These are phyloP conservation scores for Exocentrus adspersus DNA, from an alignment of 2,888 invertebrate genomes.

Conservation along the genomic window DNA sequence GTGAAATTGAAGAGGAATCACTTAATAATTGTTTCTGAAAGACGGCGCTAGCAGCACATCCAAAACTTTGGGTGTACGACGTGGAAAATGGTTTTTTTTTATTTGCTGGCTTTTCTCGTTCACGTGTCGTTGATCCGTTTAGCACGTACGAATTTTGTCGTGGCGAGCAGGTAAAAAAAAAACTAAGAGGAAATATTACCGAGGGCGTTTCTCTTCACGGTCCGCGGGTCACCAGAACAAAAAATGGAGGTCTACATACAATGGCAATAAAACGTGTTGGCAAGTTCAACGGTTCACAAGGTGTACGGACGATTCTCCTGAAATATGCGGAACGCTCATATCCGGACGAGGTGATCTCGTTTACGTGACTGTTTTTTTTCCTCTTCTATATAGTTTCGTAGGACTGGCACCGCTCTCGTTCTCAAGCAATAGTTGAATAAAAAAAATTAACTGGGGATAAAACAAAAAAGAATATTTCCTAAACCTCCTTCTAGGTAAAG, in stretches of 20 bases:
- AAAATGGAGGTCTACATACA: slow-evolving; percentile 18
- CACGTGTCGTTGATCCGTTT: no score
- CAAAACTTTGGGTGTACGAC: no score
- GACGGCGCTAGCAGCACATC: background rate
- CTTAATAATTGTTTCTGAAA: slow-evolving; percentile 8
- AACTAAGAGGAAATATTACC: slow-evolving; percentile 20
- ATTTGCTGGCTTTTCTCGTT: no score
- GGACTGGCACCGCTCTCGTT: no score
- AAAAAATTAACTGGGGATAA: no score
- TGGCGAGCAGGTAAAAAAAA: slow-evolving; percentile 18
- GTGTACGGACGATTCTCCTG: slow-evolving; percentile 11
- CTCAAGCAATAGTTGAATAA: no score
- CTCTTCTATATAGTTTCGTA: no score
- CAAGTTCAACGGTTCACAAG: slow-evolving; percentile 17
- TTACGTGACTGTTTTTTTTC: background rate
- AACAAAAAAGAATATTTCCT: no score
- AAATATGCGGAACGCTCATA: slow-evolving; percentile 16
- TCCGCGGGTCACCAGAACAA: background rate
- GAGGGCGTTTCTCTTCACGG: slow-evolving; percentile 20
- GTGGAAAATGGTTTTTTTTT: no score
- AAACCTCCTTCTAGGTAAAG: no score
- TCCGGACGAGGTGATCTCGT: slow-evolving; percentile 9
- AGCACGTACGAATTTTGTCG: slow-evolving; percentile 11
- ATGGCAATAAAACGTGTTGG: slow-evolving; percentile 14
- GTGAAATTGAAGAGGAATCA: slow-evolving; percentile 1